Base-by-base conservation (phyloP, 2,113 vertebrate genomes). In the Coregonus clupeaformis region DNA sequence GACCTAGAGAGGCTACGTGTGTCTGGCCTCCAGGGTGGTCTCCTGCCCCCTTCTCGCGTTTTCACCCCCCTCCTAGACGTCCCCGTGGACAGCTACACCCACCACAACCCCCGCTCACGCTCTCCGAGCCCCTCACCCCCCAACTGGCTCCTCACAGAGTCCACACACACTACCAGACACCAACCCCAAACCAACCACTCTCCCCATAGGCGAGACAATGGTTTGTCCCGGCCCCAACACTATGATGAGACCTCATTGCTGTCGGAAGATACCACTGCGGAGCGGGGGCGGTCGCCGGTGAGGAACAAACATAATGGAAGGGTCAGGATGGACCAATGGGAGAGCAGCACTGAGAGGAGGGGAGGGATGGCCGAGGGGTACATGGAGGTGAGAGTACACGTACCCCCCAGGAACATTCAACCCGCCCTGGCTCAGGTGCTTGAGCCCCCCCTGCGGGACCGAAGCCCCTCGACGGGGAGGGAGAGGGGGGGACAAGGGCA, bases 21-120 rank as follows among this genome's bases (percentile, higher is more conserved):
- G 32, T 89, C 94, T 0, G 55, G 88, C 22, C 75, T 86, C 4
- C 82, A 85, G 9, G 84, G 85, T 7, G 85, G 88, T 49, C 89
- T 80, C 16, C 80, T 88, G 49, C 86, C 89, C 69, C 91, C 92
- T 6, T 86, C 92, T 12, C 86, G 77, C 52, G 87, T 85, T 85
- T 94, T 95, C 82, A 91, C 90, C 57, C 94, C 95, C 0, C 93
- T 98, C 74, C 91, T 95, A 24, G 97, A 99, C 0, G 90, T 98
- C 84, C 96, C 96, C 74, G 93, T 98, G 71, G 97, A 99, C 76
- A 89, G 81, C 71, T 95, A 94, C 9, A 0, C 87, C 70, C 67
- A 80, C 20, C 80, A 68, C 0, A 47, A 78, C n/a, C 25, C 73
- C 5, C 75, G 72, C 71, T 87, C 68, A 16, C 91, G 73, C 82